Evolutionary conservation across 2,113 vertebrate species (phyloP).

Genomic region (Erythrolamprus reginae): DNA sequence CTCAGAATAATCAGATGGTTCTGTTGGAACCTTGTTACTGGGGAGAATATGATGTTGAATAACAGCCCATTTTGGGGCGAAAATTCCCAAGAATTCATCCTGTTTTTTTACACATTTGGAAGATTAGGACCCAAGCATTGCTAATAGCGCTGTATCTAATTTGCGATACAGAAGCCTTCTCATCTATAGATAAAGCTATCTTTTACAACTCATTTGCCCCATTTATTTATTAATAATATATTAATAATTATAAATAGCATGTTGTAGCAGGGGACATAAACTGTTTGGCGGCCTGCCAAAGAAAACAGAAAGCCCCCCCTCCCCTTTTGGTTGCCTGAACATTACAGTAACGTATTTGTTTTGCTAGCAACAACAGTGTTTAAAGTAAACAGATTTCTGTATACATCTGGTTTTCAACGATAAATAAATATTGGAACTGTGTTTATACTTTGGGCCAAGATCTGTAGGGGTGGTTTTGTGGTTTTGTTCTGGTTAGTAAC

Average conservation of each 20-base stretch:
- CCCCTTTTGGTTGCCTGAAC: not conserved
- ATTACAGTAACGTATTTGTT: not conserved
- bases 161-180: not conserved
- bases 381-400: not conserved
- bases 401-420: not conserved
- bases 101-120: not conserved
- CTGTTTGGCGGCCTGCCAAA: not conserved
- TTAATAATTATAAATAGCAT: conserved; percentile 14
- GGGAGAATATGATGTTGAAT: not conserved
- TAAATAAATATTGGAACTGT: conserved; percentile 26
- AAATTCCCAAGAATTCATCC: not conserved
- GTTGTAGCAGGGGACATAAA: not conserved
- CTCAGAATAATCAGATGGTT: not conserved
- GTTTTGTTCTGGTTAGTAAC: no score
- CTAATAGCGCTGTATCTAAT: not conserved
- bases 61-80: not conserved
- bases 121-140: not conserved
- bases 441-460: conserved; percentile 21
- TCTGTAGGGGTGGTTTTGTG: not conserved
- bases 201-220: not conserved
- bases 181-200: not conserved
- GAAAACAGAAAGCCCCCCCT: not conserved
- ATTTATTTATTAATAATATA: not conserved
- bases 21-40: not conserved
- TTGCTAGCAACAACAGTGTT: not conserved